These are phyloP conservation scores for Promerops cafer DNA, from an alignment of 2,113 vertebrate genomes.

Conservation along the genomic window DNA sequence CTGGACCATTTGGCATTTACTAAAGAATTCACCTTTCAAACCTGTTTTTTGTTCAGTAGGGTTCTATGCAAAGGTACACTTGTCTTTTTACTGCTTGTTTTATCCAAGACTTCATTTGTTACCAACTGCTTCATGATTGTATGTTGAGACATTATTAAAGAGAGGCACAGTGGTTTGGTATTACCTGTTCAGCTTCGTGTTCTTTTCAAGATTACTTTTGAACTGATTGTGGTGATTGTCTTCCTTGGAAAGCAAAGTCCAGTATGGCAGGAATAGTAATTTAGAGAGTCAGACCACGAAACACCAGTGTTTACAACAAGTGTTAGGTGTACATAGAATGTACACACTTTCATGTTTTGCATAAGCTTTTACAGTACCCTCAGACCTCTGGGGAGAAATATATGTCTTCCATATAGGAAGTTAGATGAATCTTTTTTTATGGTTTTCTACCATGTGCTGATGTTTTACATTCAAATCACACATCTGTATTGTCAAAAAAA, in stretches of 20 bases:
- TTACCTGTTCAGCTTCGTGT: constrained; percentile 24
- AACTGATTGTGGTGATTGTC: neutral
- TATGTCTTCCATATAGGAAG: constrained; percentile 58
- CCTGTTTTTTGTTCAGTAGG: neutral
- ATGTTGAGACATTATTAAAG: neutral
- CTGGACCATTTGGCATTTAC: constrained; percentile 21
- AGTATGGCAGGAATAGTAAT: neutral
- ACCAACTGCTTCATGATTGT: constrained; percentile 19
- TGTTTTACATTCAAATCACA: constrained; percentile 42
- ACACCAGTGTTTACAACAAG: constrained; percentile 57
- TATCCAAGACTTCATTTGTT: neutral
- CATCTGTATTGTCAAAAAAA: constrained; percentile 26
- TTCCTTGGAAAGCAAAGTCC: constrained; percentile 16
- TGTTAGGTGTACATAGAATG: constrained; percentile 75
- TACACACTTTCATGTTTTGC: constrained; percentile 72
- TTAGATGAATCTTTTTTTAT: constrained; percentile 38
- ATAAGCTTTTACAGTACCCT: constrained; percentile 63
- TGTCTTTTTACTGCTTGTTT: neutral
- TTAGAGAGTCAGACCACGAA: neutral
- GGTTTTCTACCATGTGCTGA: constrained; percentile 28
- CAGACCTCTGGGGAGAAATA: constrained; percentile 52
- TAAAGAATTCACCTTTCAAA: neutral
- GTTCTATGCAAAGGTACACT: constrained; percentile 7
- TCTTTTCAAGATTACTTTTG: neutral
- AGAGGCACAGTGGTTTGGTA: neutral